phyloP scores from a whole-genome alignment of 2,888 invertebrate species.

The Lasioglossum vierecki region DNA sequence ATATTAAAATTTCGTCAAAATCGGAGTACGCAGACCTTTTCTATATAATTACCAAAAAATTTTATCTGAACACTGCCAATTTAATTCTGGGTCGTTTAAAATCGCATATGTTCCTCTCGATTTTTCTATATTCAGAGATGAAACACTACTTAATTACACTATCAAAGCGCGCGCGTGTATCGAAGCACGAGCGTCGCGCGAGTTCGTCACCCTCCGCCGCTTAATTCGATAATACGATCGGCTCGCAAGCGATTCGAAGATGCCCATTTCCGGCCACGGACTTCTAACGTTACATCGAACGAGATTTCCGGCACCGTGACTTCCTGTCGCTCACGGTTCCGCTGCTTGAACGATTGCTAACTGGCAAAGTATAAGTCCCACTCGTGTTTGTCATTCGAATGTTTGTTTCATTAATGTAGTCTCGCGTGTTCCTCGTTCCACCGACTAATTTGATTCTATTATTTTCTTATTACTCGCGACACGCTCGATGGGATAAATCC shows the following conservation, averaged over 20 bases:
- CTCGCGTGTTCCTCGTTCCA: neutral
- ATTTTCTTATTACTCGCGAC: neutral
- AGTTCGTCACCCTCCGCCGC: neutral
- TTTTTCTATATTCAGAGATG: neutral
- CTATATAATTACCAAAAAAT: too few relatives aligned
- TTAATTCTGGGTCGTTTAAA: neutral
- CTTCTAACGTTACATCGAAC: constrained; percentile 70
- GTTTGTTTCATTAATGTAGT: neutral
- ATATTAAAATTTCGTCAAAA: too few relatives aligned
- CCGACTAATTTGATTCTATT: neutral
- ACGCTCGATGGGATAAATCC: neutral
- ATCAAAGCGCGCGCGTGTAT: neutral
- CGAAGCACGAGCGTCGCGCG: neutral
- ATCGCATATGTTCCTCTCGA: neutral
- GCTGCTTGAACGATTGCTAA: constrained; percentile 10
- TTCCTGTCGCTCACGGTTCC: constrained; percentile 61
- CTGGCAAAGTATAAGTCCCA: neutral
- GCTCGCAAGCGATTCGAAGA: constrained; percentile 51
- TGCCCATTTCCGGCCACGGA: constrained; percentile 59
- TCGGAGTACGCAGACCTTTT: too few relatives aligned
- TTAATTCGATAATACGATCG: constrained; percentile 15
- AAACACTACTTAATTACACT: neutral
- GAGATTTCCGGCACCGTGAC: constrained; percentile 73
- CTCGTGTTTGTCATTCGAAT: neutral
- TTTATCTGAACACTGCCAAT: neutral